Evolutionary conservation across 2,113 vertebrate species (phyloP).

Genomic region (Hyaena hyaena): DNA sequence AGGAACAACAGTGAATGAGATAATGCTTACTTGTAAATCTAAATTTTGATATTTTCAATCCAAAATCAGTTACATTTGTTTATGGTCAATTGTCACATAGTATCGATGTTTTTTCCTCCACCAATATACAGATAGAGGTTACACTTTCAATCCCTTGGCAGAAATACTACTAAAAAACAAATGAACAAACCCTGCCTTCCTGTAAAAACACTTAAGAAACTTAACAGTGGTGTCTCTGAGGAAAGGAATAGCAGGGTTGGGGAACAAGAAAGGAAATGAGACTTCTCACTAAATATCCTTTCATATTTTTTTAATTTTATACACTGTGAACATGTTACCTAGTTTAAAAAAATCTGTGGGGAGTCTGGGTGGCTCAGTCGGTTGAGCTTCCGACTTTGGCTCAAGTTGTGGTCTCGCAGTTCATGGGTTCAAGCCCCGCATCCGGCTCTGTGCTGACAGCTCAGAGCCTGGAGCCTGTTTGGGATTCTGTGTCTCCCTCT

Average conservation of each 20-base stretch:
- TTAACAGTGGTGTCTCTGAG: background rate
- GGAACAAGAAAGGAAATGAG: background rate
- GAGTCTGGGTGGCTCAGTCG: too few relatives aligned
- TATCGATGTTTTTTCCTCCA: background rate
- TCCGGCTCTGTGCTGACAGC: too few relatives aligned
- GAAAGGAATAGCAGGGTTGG: background rate
- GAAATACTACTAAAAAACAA: background rate
- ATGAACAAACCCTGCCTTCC: background rate
- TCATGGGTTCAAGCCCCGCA: too few relatives aligned
- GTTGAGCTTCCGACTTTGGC: too few relatives aligned
- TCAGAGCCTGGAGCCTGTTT: too few relatives aligned
- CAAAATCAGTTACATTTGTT: constrained; percentile 12
- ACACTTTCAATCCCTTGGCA: background rate
- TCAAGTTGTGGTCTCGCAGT: too few relatives aligned
- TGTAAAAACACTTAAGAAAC: constrained; percentile 1
- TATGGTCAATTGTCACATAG: background rate
- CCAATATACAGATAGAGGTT: background rate
- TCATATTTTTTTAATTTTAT: background rate
- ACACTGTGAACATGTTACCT: background rate
- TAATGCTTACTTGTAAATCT: background rate
- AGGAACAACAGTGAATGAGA: constrained; percentile 18
- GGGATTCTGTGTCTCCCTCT: too few relatives aligned
- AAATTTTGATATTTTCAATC: constrained; percentile 28
- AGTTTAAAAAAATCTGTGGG: background rate
- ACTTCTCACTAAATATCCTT: background rate